phyloP scores from a whole-genome alignment of 1,140 invertebrate species.

The honey bee (Apis mellifera) region Amel_HAv3.1 CM009935.2:3662501-3663000 shows the following conservation, averaged over 20 bases:
- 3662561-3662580: conserved; percentile 54
- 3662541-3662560: conserved; percentile 12
- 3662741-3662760: conserved; percentile 9
- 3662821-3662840: too few species aligned
- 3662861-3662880: too few species aligned
- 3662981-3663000: too few species aligned
- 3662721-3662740: neutral
- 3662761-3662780: neutral
- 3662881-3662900: too few species aligned
- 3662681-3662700: conserved; percentile 24
- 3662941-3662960: too few species aligned
- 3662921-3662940: too few species aligned
- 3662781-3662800: neutral
- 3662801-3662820: too few species aligned
- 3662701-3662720: neutral
- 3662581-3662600: conserved; percentile 49
- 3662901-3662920: too few species aligned
- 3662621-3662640: conserved; percentile 46
- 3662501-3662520: conserved; percentile 9
- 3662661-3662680: conserved; percentile 21
- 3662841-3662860: too few species aligned
- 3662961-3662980: too few species aligned
- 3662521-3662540: conserved; percentile 14
- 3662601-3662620: conserved; percentile 28
- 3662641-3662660: neutral